These are phyloP conservation scores for Crocodylus rhombifer DNA, from an alignment of 2,797 vertebrate genomes.

Conservation along the genomic window DNA sequence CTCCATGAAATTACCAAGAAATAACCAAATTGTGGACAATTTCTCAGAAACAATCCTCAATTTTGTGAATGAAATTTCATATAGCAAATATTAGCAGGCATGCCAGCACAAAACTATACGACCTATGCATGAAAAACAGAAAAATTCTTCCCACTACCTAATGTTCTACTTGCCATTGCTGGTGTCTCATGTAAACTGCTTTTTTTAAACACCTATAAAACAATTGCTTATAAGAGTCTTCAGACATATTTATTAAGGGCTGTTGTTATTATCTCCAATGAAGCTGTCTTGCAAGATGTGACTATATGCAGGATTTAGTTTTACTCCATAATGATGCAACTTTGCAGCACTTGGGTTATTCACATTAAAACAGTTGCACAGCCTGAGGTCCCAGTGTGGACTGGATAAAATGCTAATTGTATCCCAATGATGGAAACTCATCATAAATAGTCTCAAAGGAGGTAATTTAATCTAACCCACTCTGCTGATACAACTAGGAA, in stretches of 20 bases:
- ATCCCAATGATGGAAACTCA: conserved; percentile 5
- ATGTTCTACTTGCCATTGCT: not conserved
- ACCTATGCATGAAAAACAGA: conserved; percentile 12
- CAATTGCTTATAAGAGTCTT: not conserved
- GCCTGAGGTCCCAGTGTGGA: not conserved
- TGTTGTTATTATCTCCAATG: not conserved
- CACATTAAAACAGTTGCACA: not conserved
- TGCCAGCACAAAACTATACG: not conserved
- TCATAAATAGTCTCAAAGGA: conserved; percentile 41
- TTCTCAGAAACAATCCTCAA: not conserved
- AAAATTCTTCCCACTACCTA: not conserved
- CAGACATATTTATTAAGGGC: not conserved
- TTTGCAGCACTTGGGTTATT: not conserved
- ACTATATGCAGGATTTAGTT: not conserved
- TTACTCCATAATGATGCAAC: not conserved
- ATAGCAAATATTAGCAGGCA: not conserved
- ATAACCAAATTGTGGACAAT: not conserved
- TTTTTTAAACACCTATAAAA: not conserved
- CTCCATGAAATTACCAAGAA: not conserved
- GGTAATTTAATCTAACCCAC: conserved; percentile 65
- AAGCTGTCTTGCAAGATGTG: not conserved
- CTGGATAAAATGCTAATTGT: conserved; percentile 36
- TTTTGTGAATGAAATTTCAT: not conserved
- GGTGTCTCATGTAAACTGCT: not conserved
- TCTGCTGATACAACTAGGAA: conserved; percentile 65